Conservation (phyloP, 1,140 invertebrate genomes). For the Rhagoletis zephyria region DNA sequence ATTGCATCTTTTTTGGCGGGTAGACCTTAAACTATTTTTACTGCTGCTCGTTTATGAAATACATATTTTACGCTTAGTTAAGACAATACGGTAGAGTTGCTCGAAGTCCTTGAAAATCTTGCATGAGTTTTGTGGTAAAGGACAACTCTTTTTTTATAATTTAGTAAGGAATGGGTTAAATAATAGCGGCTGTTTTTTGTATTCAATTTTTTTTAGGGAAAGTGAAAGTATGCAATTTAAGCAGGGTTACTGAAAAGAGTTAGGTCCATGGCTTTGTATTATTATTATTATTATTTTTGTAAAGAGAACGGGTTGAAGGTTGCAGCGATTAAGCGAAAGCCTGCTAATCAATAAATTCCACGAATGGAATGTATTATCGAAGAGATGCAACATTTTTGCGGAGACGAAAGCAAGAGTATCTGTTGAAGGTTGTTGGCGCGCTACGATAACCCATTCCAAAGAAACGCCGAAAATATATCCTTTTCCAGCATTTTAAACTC, state of each 20-base stretch:
- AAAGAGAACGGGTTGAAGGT: not conserved
- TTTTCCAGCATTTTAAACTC: no score
- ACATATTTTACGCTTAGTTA: not conserved
- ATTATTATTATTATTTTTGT: not conserved
- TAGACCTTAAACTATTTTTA: not conserved
- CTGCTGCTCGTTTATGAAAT: not conserved
- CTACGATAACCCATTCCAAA: no score
- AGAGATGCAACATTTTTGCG: no score
- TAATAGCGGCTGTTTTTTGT: not conserved
- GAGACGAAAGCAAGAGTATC: no score
- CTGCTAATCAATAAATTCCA: no score
- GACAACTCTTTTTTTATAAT: not conserved
- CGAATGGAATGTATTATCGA: no score
- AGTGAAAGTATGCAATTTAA: conserved; percentile 43
- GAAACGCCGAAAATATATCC: no score
- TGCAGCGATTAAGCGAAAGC: not conserved
- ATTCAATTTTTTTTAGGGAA: not conserved
- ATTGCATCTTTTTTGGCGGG: conserved; percentile 53
- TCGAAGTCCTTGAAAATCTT: not conserved
- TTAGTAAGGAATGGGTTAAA: not conserved
- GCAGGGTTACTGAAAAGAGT: not conserved
- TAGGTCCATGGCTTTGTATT: not conserved
- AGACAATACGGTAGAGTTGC: not conserved
- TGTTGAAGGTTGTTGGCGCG: no score
- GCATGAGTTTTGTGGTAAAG: not conserved